phyloP scores from a whole-genome alignment of 2,797 vertebrate species.

The Aythya fuligula region DNA sequence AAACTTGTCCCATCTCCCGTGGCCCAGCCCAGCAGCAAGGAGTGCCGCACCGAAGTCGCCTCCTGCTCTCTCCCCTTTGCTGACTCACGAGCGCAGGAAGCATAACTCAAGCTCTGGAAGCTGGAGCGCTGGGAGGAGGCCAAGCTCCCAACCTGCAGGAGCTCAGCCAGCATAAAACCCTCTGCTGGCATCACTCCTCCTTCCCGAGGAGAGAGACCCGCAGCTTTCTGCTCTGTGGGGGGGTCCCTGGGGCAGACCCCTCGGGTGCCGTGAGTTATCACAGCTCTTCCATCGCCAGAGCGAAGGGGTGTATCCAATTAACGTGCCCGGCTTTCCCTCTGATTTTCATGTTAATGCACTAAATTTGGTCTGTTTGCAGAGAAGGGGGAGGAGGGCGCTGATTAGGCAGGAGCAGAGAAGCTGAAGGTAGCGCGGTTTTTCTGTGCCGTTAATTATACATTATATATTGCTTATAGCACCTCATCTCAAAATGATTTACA shows the following conservation, averaged over 20 bases:
- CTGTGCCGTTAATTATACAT: conserved; percentile 37
- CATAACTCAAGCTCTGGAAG: neutral
- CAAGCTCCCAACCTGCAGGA: neutral
- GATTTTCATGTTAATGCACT: conserved; percentile 30
- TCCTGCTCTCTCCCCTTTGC: neutral
- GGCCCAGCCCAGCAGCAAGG: neutral
- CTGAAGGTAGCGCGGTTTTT: neutral
- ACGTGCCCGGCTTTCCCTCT: neutral
- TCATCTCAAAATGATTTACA: conserved; percentile 44
- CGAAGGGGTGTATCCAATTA: neutral
- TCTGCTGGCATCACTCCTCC: neutral
- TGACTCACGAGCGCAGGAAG: neutral
- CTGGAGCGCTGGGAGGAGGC: neutral
- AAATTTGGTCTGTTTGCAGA: conserved; percentile 32
- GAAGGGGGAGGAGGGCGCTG: neutral
- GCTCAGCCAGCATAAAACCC: neutral
- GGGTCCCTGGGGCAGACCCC: neutral
- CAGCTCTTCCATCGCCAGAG: neutral
- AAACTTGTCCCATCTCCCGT: neutral
- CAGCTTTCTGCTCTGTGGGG: neutral
- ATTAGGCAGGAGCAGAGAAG: conserved; percentile 26
- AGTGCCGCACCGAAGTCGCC: neutral
- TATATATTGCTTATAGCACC: conserved; percentile 31
- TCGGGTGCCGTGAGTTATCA: neutral
- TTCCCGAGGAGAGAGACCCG: neutral